phyloP scores from a whole-genome alignment of 2,888 invertebrate species.

The Lampropteryx suffumata region DNA sequence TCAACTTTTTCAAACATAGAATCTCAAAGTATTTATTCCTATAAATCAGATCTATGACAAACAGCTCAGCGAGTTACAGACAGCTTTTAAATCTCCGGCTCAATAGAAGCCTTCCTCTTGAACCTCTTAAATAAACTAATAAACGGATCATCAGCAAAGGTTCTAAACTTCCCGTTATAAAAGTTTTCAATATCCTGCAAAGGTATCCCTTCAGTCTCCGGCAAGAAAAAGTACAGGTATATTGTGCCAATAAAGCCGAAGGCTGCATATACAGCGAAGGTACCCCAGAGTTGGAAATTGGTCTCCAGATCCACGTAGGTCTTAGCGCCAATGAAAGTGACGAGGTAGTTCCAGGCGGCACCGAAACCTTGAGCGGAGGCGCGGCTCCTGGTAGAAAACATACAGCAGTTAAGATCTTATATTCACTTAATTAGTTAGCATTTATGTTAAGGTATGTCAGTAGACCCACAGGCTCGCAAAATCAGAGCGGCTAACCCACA shows the following conservation, averaged over 20 bases:
- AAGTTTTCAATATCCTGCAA: slow-evolving; percentile 74
- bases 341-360: slow-evolving; percentile 74
- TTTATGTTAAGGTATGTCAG: too few species aligned
- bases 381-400: slow-evolving; percentile 59
- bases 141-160: slow-evolving; percentile 63
- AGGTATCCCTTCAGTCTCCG: slow-evolving; percentile 77
- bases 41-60: too few species aligned
- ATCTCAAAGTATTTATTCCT: too few species aligned
- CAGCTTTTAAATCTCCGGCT: too few species aligned
- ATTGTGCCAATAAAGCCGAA: slow-evolving; percentile 68
- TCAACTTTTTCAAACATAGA: neutral
- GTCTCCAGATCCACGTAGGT: slow-evolving; percentile 72
- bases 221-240: slow-evolving; percentile 74
- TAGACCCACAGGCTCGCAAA: too few species aligned
- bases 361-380: slow-evolving; percentile 75
- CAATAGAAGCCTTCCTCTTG: slow-evolving; percentile 31
- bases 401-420: neutral
- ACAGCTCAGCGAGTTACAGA: too few species aligned
- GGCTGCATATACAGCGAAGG: slow-evolving; percentile 71
- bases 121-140: slow-evolving; percentile 54
- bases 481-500: too few species aligned
- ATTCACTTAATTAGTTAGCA: too few species aligned
- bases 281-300: slow-evolving; percentile 63
- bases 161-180: slow-evolving; percentile 58
- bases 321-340: slow-evolving; percentile 74